These are phyloP conservation scores for Nannobrachium achirus DNA, from an alignment of 2,113 vertebrate species.

Conservation along the genomic window DNA sequence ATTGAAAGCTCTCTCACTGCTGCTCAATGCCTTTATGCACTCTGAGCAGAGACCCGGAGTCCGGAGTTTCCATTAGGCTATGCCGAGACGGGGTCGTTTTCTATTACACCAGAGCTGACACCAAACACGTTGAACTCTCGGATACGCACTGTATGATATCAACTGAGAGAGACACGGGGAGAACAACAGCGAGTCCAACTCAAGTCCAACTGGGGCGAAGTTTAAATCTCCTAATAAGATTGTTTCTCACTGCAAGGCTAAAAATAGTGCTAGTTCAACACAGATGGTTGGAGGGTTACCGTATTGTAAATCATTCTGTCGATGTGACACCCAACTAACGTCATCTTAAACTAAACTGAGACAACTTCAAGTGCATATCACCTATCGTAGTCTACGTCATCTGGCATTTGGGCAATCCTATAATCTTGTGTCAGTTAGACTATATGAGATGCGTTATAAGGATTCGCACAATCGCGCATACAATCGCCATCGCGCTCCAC, in stretches of 20 bases:
- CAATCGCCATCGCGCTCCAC: too few species aligned
- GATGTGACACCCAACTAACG: neutral
- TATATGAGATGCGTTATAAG: too few species aligned
- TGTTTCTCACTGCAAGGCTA: constrained; percentile 74
- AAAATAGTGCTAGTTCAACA: constrained; percentile 73
- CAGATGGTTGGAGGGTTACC: constrained; percentile 54
- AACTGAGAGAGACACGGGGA: constrained; percentile 24
- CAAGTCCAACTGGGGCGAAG: constrained; percentile 74
- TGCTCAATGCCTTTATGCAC: constrained; percentile 67
- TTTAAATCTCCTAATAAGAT: constrained; percentile 84
- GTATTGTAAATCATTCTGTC: constrained; percentile 52
- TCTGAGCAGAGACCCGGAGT: constrained; percentile 65
- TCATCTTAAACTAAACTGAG: too few species aligned
- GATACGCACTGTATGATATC: constrained; percentile 34
- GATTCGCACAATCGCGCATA: too few species aligned
- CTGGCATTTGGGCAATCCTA: too few species aligned
- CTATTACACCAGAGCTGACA: constrained; percentile 66
- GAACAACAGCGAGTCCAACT: constrained; percentile 65
- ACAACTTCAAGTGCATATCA: too few species aligned
- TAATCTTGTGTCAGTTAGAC: too few species aligned
- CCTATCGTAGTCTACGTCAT: too few species aligned
- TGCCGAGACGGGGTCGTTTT: constrained; percentile 49
- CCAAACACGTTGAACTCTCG: constrained; percentile 63
- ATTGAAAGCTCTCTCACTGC: constrained; percentile 59
- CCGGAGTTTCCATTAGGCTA: constrained; percentile 47